These are phyloP conservation scores for Lagocephalus sceleratus DNA, from an alignment of 2,797 vertebrate genomes.

Conservation along the genomic window DNA sequence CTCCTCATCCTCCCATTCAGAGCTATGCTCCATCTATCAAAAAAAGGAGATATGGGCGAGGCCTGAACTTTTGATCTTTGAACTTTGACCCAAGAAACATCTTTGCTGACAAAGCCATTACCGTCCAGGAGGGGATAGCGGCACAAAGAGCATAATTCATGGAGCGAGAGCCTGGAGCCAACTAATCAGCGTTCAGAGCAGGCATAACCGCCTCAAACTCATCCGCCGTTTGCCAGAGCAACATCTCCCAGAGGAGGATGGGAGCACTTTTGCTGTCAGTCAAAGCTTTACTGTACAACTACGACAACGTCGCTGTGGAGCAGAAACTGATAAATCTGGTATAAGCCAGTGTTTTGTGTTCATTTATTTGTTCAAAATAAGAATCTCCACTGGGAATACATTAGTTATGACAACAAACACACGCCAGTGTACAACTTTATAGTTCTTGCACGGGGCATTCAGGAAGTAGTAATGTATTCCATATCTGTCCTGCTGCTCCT, in stretches of 20 bases:
- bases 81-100: constrained; percentile 31
- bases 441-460: constrained; percentile 22
- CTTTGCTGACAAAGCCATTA: constrained; percentile 37
- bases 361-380: constrained; percentile 34
- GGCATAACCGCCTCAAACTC: constrained; percentile 46
- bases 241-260: constrained; percentile 59
- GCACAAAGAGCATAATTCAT: constrained; percentile 76
- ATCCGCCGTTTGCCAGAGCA: constrained; percentile 38
- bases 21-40: neutral
- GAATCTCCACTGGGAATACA: constrained; percentile 13
- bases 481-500: constrained; percentile 24
- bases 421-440: neutral
- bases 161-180: constrained; percentile 44
- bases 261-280: constrained; percentile 49
- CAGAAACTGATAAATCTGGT: constrained; percentile 26
- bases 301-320: constrained; percentile 21
- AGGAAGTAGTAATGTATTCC: constrained; percentile 37
- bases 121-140: constrained; percentile 33
- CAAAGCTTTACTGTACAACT: constrained; percentile 31
- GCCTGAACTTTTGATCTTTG: constrained; percentile 56
- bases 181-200: constrained; percentile 68
- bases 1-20: no score
- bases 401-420: constrained; percentile 22
- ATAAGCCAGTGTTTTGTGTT: constrained; percentile 19
- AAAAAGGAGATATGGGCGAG: neutral